These are phyloP conservation scores for Oryzias curvinotus DNA, from an alignment of 2,113 vertebrate species.

Conservation along the genomic window DNA sequence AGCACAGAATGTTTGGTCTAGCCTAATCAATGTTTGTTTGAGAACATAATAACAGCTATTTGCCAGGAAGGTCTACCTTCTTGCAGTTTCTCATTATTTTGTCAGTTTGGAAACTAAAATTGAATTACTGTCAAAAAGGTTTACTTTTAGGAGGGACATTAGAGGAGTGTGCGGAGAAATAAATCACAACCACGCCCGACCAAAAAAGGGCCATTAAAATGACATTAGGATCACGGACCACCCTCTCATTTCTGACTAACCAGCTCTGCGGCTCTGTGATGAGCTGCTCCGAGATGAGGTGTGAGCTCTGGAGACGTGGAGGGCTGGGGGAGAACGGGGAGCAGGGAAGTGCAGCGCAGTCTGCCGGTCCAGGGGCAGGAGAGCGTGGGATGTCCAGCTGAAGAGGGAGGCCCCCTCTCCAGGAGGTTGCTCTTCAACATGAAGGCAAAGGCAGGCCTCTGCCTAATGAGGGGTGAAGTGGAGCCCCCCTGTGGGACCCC, in stretches of 20 bases:
- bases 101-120: conserved; percentile 22
- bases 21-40: conserved; percentile 17
- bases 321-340: conserved; percentile 6
- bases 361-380: conserved; percentile 54
- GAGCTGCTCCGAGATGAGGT: conserved; percentile 26
- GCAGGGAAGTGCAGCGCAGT: conserved; percentile 29
- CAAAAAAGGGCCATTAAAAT: conserved; percentile 69
- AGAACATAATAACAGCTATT: conserved; percentile 26
- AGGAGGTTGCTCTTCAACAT: conserved; percentile 73
- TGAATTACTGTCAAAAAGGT: conserved; percentile 22
- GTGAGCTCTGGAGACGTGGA: conserved; percentile 10
- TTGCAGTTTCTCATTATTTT: conserved; percentile 12
- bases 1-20: conserved; percentile 13
- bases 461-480: conserved; percentile 82
- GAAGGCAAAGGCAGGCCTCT: conserved; percentile 67
- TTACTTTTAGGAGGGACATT: conserved; percentile 48
- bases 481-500: conserved; percentile 74
- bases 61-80: conserved; percentile 6
- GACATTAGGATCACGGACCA: conserved; percentile 58
- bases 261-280: conserved; percentile 36
- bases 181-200: conserved; percentile 52
- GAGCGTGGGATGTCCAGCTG: conserved; percentile 59
- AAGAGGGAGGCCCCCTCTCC: conserved; percentile 64
- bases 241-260: conserved; percentile 48
- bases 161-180: conserved; percentile 47